Conservation (phyloP, 2,113 vertebrate genomes). For the Alexandromys fortis region DNA sequence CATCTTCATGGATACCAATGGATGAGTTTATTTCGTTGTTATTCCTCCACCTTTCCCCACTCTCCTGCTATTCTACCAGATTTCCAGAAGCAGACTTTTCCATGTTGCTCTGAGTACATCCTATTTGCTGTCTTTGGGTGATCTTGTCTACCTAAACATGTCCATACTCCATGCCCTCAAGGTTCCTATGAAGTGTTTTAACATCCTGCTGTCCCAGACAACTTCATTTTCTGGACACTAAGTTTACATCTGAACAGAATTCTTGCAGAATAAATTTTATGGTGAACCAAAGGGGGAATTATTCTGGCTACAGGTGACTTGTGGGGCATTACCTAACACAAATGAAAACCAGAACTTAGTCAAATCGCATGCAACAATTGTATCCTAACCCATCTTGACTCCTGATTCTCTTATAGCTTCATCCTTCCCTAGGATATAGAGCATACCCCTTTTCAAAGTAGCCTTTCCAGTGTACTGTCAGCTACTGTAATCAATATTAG, state of each 20-base stretch:
- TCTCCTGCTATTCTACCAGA: neutral
- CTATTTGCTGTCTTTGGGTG: neutral
- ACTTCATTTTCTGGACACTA: neutral
- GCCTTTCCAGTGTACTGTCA: neutral
- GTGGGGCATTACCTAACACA: neutral
- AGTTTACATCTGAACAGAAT: conserved; percentile 47
- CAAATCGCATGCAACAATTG: neutral
- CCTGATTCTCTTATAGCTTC: conserved; percentile 12
- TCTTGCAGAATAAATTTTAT: conserved; percentile 45
- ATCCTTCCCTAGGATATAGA: neutral
- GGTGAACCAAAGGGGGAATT: neutral
- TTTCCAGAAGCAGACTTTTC: neutral
- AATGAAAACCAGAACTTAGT: neutral
- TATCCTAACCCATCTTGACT: neutral
- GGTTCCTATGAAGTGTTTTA: neutral
- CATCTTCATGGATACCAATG: neutral
- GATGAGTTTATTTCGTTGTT: neutral
- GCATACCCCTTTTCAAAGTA: conserved; percentile 13
- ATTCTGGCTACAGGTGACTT: neutral
- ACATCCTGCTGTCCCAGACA: neutral
- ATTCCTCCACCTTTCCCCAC: neutral
- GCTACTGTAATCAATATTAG: neutral
- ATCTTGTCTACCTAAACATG: conserved; percentile 14
- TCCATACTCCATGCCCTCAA: neutral
- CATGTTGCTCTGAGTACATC: neutral